Evolutionary conservation across 53 echinoderm and acorn worm species (phyloP).

Genomic region (Apostichopus leukothele): DNA sequence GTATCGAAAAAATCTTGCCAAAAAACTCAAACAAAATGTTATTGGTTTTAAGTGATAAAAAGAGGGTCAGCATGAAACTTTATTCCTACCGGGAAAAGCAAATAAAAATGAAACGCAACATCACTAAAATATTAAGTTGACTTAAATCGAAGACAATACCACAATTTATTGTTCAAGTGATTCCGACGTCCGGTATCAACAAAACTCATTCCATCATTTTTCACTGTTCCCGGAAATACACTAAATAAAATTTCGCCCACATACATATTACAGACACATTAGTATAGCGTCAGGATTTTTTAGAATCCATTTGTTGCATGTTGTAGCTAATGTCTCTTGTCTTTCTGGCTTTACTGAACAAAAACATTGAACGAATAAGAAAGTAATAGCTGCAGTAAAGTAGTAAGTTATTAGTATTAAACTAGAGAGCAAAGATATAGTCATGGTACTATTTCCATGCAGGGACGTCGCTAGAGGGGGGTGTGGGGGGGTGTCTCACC

Average conservation of each 20-base stretch:
- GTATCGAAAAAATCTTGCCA: neutral
- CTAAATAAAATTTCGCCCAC: neutral
- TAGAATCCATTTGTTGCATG: no score
- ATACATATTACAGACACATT: no score
- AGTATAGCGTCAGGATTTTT: no score
- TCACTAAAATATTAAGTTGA: conserved; percentile 21
- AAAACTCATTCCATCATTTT: neutral
- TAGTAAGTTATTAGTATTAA: no score
- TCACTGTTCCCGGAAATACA: conserved; percentile 1
- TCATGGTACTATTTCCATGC: no score
- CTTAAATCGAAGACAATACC: neutral
- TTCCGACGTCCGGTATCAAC: neutral
- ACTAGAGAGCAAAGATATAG: no score
- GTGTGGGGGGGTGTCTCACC: no score
- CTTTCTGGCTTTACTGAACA: no score
- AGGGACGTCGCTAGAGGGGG: no score
- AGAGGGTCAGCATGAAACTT: conserved; percentile 17
- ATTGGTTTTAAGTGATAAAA: conserved; percentile 34
- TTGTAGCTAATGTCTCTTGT: no score
- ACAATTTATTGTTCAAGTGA: neutral
- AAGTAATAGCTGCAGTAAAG: no score
- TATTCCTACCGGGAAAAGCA: conserved; percentile 38
- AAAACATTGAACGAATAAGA: no score
- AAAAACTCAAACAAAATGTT: conserved; percentile 28
- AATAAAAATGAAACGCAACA: conserved; percentile 31